phyloP scores from a whole-genome alignment of 1,140 invertebrate species.

The Paraescarpia echinospica region DNA sequence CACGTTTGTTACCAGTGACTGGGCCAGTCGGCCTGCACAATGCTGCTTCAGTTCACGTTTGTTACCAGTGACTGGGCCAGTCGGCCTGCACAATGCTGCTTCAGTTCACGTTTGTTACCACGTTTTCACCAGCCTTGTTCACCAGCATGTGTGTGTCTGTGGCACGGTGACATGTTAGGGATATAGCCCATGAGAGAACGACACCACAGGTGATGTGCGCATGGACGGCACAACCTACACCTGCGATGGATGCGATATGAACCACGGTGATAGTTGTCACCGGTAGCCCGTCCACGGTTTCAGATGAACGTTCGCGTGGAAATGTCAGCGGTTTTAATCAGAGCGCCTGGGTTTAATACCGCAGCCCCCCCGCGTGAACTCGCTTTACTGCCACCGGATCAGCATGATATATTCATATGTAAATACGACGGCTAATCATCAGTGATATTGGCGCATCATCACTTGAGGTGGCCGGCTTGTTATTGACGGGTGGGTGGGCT shows the following conservation, averaged over 20 bases:
- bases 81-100: neutral
- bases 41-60: neutral
- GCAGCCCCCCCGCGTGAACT: neutral
- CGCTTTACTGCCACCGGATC: neutral
- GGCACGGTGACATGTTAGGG: neutral
- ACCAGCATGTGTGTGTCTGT: neutral
- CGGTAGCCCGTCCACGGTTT: neutral
- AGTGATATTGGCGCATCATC: neutral
- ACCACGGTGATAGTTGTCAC: neutral
- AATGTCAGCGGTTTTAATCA: slow-evolving; percentile 5
- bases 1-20: neutral
- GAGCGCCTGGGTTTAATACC: neutral
- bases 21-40: neutral
- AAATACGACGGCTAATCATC: neutral
- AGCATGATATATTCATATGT: neutral
- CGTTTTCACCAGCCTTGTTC: neutral
- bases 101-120: neutral
- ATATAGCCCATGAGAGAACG: neutral
- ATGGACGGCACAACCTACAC: neutral
- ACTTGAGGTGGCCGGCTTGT: neutral
- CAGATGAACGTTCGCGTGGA: neutral
- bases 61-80: neutral
- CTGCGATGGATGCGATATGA: neutral
- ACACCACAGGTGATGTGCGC: neutral
- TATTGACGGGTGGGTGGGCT: neutral